These are phyloP conservation scores for Copidosoma aretas DNA, from an alignment of 2,888 invertebrate genomes.

Conservation along the genomic window DNA sequence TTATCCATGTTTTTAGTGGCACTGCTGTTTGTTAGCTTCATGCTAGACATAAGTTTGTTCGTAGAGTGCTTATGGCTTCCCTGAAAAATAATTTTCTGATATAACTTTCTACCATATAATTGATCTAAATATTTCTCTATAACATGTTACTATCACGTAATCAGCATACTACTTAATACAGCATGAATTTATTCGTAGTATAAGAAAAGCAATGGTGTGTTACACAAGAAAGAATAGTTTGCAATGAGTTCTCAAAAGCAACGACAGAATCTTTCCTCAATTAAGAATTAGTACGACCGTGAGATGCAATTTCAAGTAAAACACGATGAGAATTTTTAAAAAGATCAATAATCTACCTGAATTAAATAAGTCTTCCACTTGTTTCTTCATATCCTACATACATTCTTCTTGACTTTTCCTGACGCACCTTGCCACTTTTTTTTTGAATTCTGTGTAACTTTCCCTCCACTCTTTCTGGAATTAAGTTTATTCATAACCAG, in stretches of 20 bases:
- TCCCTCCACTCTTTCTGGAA: slow-evolving; percentile 98
- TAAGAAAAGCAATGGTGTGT: no score
- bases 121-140: background rate
- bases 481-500: slow-evolving; percentile 38
- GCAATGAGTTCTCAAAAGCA: no score
- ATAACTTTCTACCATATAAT: background rate
- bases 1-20: slow-evolving; percentile 54
- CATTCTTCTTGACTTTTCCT: slow-evolving; percentile 99
- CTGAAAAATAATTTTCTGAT: slow-evolving; percentile 41
- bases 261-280: no score
- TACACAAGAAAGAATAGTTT: no score
- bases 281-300: no score
- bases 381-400: slow-evolving; percentile 75
- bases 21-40: slow-evolving; percentile 58
- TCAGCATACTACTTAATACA: no score
- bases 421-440: slow-evolving; percentile 97
- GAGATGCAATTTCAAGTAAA: background rate
- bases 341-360: slow-evolving; percentile 52
- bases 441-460: slow-evolving; percentile 95
- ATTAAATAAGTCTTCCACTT: slow-evolving; percentile 63
- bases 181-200: no score
- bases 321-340: background rate
- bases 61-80: slow-evolving; percentile 60
- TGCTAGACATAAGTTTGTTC: slow-evolving; percentile 58
- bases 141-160: no score